These are phyloP conservation scores for Megamerina dolium DNA, from an alignment of 2,888 invertebrate genomes.

Conservation along the genomic window DNA sequence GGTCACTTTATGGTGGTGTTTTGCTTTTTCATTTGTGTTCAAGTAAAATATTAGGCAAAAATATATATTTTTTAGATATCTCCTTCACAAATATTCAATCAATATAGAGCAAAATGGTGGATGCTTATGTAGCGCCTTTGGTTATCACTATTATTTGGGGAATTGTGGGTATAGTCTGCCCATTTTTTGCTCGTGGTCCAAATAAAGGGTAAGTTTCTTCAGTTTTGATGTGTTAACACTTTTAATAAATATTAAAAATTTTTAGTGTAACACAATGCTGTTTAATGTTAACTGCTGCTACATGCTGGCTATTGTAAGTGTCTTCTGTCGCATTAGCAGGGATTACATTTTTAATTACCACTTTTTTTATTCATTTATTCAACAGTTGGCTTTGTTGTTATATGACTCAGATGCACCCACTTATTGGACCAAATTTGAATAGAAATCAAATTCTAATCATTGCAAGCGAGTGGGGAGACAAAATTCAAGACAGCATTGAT, in stretches of 20 bases:
- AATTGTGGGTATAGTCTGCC: slow-evolving; percentile 41
- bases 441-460: slow-evolving; percentile 44
- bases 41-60: too few relatives aligned
- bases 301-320: slow-evolving; percentile 47
- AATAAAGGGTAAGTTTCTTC: slow-evolving; percentile 38
- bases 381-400: slow-evolving; percentile 45
- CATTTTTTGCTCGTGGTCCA: slow-evolving; percentile 44
- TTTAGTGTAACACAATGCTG: slow-evolving; percentile 43
- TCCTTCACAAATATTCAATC: too few relatives aligned
- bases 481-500: slow-evolving; percentile 33
- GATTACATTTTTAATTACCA: slow-evolving; percentile 3
- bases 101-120: slow-evolving; percentile 39
- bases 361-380: slow-evolving; percentile 10
- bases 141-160: slow-evolving; percentile 42
- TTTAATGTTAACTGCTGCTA: slow-evolving; percentile 43
- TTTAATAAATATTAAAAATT: background rate
- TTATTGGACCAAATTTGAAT: slow-evolving; percentile 42
- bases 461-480: slow-evolving; percentile 44
- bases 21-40: too few relatives aligned
- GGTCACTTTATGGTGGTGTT: slow-evolving; percentile 5
- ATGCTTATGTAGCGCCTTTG: slow-evolving; percentile 37
- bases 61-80: too few relatives aligned
- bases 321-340: background rate
- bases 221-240: background rate
- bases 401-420: slow-evolving; percentile 45